Evolutionary conservation across 37 sponge, comb jelly and placozoan species (phyloP).

Genomic region (Geodia barretti): DNA sequence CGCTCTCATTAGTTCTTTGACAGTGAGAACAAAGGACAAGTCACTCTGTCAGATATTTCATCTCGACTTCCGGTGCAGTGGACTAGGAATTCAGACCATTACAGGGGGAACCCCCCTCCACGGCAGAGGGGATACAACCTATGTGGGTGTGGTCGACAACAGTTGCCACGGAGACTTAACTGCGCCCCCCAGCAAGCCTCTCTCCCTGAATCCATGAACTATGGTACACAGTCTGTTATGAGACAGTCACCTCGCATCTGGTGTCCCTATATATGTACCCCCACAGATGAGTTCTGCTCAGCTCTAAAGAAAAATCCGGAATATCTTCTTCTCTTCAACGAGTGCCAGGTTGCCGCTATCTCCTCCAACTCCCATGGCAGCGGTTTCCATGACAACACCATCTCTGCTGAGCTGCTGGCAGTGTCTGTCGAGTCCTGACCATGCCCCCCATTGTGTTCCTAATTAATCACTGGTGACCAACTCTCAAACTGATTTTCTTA

Average conservation of each 20-base stretch:
- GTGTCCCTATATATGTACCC: too few species aligned
- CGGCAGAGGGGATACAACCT: neutral
- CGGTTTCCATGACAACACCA: too few species aligned
- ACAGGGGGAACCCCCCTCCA: neutral
- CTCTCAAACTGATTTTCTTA: too few species aligned
- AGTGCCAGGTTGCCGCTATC: slow-evolving; percentile 29
- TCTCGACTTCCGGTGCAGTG: neutral
- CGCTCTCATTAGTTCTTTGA: slow-evolving; percentile 19
- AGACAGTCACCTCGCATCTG: too few species aligned
- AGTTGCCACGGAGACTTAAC: neutral
- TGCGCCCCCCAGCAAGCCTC: neutral
- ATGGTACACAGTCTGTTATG: neutral
- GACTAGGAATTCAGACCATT: neutral
- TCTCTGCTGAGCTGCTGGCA: too few species aligned
- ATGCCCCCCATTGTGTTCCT: too few species aligned
- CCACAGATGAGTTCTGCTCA: slow-evolving; percentile 22
- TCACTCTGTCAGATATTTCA: slow-evolving; percentile 13
- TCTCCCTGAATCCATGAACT: neutral
- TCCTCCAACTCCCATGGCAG: neutral
- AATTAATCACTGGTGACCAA: too few species aligned
- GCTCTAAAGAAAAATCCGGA: neutral
- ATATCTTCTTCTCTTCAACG: slow-evolving; percentile 11
- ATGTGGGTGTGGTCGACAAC: neutral
- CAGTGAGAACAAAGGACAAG: slow-evolving; percentile 6
- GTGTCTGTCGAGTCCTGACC: too few species aligned